Percentiles rank a stretch among this genome's conserved stretches.
phyloP scores from a whole-genome alignment of 2,113 vertebrate genomes.

The Burhinus oedicnemus region DNA sequence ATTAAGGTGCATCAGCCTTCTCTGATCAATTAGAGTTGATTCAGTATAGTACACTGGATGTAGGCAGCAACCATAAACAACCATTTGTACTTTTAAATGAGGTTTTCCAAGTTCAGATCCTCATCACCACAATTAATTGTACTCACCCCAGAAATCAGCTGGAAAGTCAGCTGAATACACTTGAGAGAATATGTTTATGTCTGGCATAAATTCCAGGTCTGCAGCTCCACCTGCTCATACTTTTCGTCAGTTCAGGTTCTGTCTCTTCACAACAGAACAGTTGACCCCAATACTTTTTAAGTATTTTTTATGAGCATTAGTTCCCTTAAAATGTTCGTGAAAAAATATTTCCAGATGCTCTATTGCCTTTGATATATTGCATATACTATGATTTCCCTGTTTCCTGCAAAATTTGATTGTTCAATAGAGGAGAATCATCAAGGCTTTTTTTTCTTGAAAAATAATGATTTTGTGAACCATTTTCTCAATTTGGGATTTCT shows the following conservation, averaged over 20 bases:
- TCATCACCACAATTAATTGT: neutral
- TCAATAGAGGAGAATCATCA: neutral
- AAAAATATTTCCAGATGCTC: neutral
- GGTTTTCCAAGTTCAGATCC: neutral
- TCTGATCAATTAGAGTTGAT: neutral
- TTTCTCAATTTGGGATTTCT: neutral
- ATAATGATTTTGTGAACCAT: neutral
- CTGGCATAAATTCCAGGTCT: neutral
- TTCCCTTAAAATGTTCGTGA: neutral
- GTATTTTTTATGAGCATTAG: neutral
- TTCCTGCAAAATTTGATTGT: neutral
- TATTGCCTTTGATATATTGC: neutral
- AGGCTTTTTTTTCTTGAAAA: neutral
- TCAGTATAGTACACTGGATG: neutral
- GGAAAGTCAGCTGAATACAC: neutral
- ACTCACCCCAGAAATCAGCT: neutral
- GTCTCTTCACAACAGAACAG: neutral
- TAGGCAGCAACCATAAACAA: neutral
- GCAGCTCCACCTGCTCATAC: neutral
- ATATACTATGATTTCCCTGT: neutral
- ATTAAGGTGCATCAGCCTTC: neutral
- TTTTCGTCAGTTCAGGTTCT: neutral
- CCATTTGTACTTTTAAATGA: neutral
- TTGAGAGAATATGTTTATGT: neutral
- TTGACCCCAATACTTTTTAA: neutral